phyloP scores from a whole-genome alignment of 2,888 invertebrate genomes.

The Sympetrum striolatum region DNA sequence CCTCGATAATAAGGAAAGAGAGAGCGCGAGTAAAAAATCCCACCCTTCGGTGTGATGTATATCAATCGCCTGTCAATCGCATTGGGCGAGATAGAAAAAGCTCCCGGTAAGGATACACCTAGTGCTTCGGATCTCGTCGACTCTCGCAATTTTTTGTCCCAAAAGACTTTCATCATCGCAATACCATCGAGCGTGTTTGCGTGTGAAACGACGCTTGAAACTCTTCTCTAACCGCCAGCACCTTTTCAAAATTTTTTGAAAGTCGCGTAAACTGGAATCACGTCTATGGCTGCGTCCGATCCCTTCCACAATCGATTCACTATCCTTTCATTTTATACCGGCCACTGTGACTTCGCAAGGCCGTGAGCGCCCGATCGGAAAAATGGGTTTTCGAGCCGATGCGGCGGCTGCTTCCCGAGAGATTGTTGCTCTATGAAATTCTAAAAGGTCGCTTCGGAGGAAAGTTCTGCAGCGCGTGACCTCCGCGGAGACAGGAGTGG shows the following conservation, averaged over 20 bases:
- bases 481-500: not conserved
- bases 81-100: not conserved
- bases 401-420: not conserved
- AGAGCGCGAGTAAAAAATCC: not conserved
- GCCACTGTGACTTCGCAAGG: conserved; percentile 22
- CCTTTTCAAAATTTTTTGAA: not conserved
- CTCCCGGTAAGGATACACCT: not conserved
- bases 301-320: not conserved
- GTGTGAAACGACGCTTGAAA: not conserved
- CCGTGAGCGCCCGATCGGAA: conserved; percentile 14
- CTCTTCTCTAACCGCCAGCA: not conserved
- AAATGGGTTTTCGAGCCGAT: conserved; percentile 5
- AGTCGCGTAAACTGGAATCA: not conserved
- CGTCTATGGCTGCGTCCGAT: not conserved
- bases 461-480: not conserved
- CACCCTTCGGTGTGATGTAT: not conserved
- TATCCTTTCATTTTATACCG: not conserved
- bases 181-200: not conserved
- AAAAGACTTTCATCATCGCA: not conserved
- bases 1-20: not conserved
- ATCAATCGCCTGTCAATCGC: not conserved
- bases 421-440: not conserved
- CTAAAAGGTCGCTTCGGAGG: not conserved
- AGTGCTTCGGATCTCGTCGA: not conserved
- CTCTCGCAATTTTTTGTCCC: not conserved